Conservation (phyloP, 2,113 vertebrate species). For the Petrocephalus zakoni region DNA sequence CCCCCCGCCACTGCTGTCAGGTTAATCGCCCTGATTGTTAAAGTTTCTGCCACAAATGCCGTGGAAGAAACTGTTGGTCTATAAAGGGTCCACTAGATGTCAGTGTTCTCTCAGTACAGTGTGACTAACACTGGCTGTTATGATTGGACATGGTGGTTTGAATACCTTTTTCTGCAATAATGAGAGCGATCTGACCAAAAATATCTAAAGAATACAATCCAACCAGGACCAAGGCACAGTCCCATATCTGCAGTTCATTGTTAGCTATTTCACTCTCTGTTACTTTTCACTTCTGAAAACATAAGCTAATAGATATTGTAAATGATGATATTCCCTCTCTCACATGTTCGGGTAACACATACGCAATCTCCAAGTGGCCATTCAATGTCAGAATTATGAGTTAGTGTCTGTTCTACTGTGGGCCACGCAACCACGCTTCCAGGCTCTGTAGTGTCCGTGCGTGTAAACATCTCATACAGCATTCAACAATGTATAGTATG, state of each 20-base stretch:
- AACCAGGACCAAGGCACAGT: not conserved
- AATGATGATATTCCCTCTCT: not conserved
- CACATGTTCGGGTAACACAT: not conserved
- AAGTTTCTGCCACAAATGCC: not conserved
- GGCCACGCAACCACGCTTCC: not conserved
- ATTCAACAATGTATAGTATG: not conserved
- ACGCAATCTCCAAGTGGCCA: not conserved
- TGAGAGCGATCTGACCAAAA: constrained; percentile 6
- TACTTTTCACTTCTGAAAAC: not conserved
- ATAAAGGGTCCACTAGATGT: constrained; percentile 46
- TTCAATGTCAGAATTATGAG: not conserved
- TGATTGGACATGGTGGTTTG: not conserved
- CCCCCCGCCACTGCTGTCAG: not conserved
- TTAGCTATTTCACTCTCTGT: not conserved
- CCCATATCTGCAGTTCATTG: not conserved
- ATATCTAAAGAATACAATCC: not conserved
- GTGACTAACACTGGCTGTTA: not conserved
- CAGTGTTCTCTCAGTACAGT: constrained; percentile 31
- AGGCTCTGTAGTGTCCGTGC: not conserved
- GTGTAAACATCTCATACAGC: not conserved
- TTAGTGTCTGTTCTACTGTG: not conserved
- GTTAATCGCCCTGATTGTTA: not conserved
- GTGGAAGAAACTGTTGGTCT: not conserved
- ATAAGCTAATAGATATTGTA: not conserved
- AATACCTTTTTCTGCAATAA: not conserved